Evolutionary conservation across 2,113 vertebrate genomes (phyloP).

Genomic region (Petaurus breviceps): DNA sequence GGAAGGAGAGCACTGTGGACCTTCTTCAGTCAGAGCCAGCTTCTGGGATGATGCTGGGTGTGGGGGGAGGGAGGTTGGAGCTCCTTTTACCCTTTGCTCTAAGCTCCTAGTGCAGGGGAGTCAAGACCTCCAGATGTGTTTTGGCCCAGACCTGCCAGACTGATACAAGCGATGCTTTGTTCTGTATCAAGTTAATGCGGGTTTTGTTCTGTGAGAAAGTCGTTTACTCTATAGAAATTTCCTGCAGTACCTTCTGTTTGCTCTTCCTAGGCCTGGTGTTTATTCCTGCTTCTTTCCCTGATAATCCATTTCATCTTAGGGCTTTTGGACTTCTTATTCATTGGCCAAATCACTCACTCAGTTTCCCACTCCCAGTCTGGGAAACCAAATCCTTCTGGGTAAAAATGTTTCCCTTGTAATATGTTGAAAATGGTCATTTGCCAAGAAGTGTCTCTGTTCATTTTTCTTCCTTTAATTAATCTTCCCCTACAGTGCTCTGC

Average conservation of each 20-base stretch:
- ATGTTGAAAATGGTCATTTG: constrained; percentile 61
- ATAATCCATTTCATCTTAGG: background rate
- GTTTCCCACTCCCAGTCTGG: constrained; percentile 15
- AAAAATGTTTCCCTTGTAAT: constrained; percentile 59
- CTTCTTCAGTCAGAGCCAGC: background rate
- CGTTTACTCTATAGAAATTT: background rate
- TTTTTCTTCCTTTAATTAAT: constrained; percentile 45
- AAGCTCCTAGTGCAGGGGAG: background rate
- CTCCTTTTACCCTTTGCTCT: background rate
- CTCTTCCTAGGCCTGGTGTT: background rate
- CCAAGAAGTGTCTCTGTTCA: constrained; percentile 19
- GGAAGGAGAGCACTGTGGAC: background rate
- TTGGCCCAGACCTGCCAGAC: background rate
- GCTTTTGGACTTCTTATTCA: constrained; percentile 1
- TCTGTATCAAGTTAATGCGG: background rate
- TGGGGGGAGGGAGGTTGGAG: background rate
- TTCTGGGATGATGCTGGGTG: background rate
- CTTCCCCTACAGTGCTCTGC: background rate
- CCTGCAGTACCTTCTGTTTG: background rate
- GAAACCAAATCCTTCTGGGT: constrained; percentile 41
- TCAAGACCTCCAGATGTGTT: background rate
- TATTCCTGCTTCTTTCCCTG: background rate
- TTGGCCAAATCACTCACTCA: constrained; percentile 7
- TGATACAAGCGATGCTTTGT: background rate
- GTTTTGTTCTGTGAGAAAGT: background rate